phyloP scores from a whole-genome alignment of 1,140 invertebrate genomes.

The Drosophila tani region DNA sequence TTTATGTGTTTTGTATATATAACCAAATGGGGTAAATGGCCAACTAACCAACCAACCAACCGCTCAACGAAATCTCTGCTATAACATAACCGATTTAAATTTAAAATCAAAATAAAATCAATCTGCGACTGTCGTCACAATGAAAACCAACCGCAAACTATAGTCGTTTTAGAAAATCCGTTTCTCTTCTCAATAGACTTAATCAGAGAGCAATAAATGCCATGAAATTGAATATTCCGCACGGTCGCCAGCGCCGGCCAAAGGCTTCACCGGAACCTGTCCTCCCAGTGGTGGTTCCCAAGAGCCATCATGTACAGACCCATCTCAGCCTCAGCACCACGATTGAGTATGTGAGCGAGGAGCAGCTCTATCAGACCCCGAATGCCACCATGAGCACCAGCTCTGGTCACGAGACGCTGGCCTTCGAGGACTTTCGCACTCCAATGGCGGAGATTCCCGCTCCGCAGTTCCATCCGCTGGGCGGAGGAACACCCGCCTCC shows the following conservation, averaged over 20 bases:
- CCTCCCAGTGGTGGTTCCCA: constrained; percentile 7
- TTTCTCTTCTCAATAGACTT: constrained; percentile 85
- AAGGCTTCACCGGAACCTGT: constrained; percentile 11
- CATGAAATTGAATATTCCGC: constrained; percentile 82
- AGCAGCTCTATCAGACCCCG: constrained; percentile 77
- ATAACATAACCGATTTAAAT: constrained; percentile 19
- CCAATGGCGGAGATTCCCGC: constrained; percentile 69
- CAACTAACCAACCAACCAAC: constrained; percentile 57
- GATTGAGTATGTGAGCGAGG: constrained; percentile 75
- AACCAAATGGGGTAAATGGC: constrained; percentile 63
- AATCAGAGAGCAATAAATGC: constrained; percentile 84
- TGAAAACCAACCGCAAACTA: constrained; percentile 52
- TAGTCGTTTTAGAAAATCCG: constrained; percentile 84
- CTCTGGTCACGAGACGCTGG: constrained; percentile 6
- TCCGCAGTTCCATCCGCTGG: constrained; percentile 37
- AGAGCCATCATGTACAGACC: constrained; percentile 30
- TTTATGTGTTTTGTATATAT: constrained; percentile 57
- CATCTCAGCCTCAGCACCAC: constrained; percentile 58
- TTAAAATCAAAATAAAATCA: constrained; percentile 27
- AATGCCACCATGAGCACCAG: constrained; percentile 65
- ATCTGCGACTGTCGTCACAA: constrained; percentile 51
- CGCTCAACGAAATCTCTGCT: constrained; percentile 32
- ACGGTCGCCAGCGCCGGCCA: constrained; percentile 54
- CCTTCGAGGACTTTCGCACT: constrained; percentile 76
- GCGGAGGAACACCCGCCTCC: constrained; percentile 39